Evolutionary conservation across 2,113 vertebrate genomes (phyloP).

Genomic region (Nanorana parkeri): DNA sequence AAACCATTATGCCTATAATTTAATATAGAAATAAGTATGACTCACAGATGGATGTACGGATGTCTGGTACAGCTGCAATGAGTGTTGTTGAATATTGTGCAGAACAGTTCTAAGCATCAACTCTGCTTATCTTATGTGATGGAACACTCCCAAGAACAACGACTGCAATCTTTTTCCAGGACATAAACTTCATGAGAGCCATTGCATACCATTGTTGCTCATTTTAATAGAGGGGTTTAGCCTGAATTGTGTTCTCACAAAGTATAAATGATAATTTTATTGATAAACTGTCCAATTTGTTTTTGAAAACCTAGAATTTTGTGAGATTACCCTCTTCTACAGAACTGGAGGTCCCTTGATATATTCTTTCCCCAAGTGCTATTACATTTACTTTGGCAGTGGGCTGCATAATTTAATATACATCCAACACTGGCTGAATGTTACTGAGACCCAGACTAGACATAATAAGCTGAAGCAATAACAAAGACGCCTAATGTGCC

Average conservation of each 20-base stretch:
- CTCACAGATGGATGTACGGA: conserved; percentile 11
- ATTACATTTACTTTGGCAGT: conserved; percentile 32
- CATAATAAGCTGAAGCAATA: background rate
- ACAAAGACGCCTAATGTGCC: conserved; percentile 11
- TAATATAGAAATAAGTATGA: conserved; percentile 18
- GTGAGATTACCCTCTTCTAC: conserved; percentile 11
- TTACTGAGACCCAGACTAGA: conserved; percentile 7
- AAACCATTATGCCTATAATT: conserved; percentile 8
- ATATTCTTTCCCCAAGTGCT: conserved; percentile 8
- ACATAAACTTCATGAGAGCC: background rate
- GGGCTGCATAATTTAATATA: background rate
- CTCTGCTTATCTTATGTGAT: conserved; percentile 23
- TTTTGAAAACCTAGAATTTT: conserved; percentile 1
- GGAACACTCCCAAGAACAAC: conserved; percentile 21
- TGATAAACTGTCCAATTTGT: conserved; percentile 11
- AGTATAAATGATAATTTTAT: conserved; percentile 14
- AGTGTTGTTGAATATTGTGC: conserved; percentile 22
- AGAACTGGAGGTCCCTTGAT: conserved; percentile 10
- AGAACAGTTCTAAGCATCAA: conserved; percentile 12
- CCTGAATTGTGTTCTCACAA: background rate
- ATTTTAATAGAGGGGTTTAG: conserved; percentile 3
- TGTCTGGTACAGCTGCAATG: conserved; percentile 10
- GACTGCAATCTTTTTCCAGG: background rate
- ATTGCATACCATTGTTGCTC: background rate
- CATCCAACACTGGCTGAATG: conserved; percentile 4